Evolutionary conservation across 2,888 invertebrate species (phyloP).

Genomic region (Conchocele bisecta): DNA sequence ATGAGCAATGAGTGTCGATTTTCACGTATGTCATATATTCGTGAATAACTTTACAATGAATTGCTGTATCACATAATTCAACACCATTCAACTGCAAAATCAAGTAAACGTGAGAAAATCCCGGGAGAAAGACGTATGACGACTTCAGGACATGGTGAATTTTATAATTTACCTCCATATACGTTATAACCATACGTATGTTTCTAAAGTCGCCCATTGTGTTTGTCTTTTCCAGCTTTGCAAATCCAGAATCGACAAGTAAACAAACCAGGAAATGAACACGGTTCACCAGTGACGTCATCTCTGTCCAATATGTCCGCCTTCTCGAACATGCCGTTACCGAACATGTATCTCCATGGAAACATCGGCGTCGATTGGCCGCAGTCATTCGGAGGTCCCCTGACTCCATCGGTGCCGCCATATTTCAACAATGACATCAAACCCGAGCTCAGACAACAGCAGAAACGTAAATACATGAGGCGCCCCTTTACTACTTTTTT

Average conservation of each 20-base stretch:
- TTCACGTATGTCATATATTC: no score
- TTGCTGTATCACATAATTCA: no score
- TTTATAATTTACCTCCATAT: no score
- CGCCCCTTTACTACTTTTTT: neutral
- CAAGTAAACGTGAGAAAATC: no score
- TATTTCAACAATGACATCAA: slow-evolving; percentile 44
- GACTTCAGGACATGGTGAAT: no score
- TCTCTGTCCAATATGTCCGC: slow-evolving; percentile 56
- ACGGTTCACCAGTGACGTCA: slow-evolving; percentile 33
- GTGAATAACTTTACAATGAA: no score
- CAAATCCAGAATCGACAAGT: slow-evolving; percentile 45
- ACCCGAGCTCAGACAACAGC: neutral
- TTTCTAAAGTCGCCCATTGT: no score
- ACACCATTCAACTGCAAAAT: no score
- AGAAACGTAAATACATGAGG: slow-evolving; percentile 14
- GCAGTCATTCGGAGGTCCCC: slow-evolving; percentile 59
- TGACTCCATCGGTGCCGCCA: slow-evolving; percentile 59
- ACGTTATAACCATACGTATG: no score
- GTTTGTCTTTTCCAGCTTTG: slow-evolving; percentile 20
- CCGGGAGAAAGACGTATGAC: no score
- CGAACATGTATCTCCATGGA: slow-evolving; percentile 74
- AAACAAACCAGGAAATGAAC: slow-evolving; percentile 29
- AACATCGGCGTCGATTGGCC: slow-evolving; percentile 73
- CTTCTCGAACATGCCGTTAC: slow-evolving; percentile 67
- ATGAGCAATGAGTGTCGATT: no score